Conservation (phyloP, 1,140 invertebrate species). For the Agrilus planipennis region DNA sequence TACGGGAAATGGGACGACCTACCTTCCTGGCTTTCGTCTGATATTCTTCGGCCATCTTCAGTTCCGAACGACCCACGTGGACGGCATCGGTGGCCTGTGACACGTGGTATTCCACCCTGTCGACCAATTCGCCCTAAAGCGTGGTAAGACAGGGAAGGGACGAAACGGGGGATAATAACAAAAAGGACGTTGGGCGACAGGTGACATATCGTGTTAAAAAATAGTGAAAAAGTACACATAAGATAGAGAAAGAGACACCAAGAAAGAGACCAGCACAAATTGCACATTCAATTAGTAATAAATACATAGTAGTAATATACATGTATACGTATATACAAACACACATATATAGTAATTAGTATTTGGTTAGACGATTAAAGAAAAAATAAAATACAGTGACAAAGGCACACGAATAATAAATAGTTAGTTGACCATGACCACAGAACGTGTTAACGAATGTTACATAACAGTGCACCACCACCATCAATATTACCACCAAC, state of each 20-base stretch:
- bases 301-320: too few species aligned
- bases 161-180: conserved; percentile 9
- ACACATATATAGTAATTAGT: too few species aligned
- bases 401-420: conserved; percentile 31
- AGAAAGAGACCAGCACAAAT: too few species aligned
- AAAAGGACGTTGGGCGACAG: not conserved
- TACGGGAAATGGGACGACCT: too few species aligned
- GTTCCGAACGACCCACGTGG: conserved; percentile 61
- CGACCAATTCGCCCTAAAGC: conserved; percentile 77
- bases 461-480: conserved; percentile 1
- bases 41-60: conserved; percentile 68
- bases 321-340: too few species aligned
- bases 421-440: conserved; percentile 29
- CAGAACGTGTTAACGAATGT: too few species aligned
- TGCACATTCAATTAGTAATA: too few species aligned
- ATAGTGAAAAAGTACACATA: too few species aligned
- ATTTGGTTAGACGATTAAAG: conserved; percentile 5
- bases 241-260: too few species aligned
- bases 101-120: conserved; percentile 86
- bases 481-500: too few species aligned
- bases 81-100: conserved; percentile 45
- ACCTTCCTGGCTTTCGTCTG: conserved; percentile 84
- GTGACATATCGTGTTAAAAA: not conserved
- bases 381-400: conserved; percentile 20
- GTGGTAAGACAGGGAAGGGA: conserved; percentile 11